Evolutionary conservation across 2,888 invertebrate genomes (phyloP).

Genomic region (Synanthedon formicaeformis): DNA sequence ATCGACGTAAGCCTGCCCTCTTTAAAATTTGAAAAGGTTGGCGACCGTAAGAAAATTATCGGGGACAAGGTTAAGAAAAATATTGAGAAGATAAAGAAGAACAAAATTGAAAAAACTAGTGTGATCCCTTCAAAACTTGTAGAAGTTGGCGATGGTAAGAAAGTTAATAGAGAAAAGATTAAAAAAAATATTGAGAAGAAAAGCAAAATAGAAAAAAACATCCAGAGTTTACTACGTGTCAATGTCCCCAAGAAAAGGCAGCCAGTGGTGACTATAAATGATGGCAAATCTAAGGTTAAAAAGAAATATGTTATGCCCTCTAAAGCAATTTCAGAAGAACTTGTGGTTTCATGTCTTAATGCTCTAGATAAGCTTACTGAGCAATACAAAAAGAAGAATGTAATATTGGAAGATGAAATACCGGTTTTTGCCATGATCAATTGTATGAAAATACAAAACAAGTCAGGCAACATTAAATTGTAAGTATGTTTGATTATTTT

Average conservation of each 20-base stretch:
- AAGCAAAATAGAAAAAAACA: conserved; percentile 9
- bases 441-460: conserved; percentile 75
- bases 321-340: conserved; percentile 31
- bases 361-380: conserved; percentile 36
- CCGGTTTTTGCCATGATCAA: conserved; percentile 72
- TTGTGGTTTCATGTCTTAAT: conserved; percentile 33
- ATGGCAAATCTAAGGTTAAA: conserved; percentile 18
- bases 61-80: too few species aligned
- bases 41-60: too few species aligned
- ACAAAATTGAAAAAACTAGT: too few species aligned
- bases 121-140: too few species aligned
- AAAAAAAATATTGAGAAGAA: conserved; percentile 4
- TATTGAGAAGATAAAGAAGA: too few species aligned
- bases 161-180: conserved; percentile 5
- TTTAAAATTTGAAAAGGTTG: too few species aligned
- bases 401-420: conserved; percentile 69
- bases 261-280: too few species aligned
- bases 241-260: too few species aligned
- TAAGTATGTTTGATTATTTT: conserved; percentile 43
- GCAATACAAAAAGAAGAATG: conserved; percentile 41
- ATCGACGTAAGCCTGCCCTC: too few species aligned
- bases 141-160: conserved; percentile 1
- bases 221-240: not conserved
- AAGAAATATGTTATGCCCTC: conserved; percentile 43
- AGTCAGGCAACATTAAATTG: conserved; percentile 73